Base-by-base conservation (phyloP, 2,888 invertebrate species). In the Mimas tiliae region DNA sequence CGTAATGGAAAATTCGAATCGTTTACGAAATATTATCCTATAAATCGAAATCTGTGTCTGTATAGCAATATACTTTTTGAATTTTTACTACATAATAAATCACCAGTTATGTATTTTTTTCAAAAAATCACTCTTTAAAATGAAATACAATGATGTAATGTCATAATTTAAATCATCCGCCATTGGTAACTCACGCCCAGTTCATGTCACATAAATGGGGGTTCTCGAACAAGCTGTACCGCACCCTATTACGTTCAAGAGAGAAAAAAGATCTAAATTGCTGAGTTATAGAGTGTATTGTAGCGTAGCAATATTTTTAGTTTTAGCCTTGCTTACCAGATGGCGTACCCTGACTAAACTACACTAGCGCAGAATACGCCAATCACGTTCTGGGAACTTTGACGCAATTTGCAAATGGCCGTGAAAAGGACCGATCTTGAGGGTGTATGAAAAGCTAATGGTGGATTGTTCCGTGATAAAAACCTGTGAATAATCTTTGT, bases 331-430 rank as follows among this genome's bases (percentile, higher is more conserved):
- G 42, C 33, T 66, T 81, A 78, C 77, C 72, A 93, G 93, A 84
- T 84, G 81, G 83, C 89, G 82, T 74, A 74, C 68, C 69, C 62
- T 70, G 68, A 70, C 71, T 75, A 76, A 82, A 88, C 84, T 83
- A 84, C 81, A 87, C 83, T 85, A 87, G 90, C 90, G 88, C 87
- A 87, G 82, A 83, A 82, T 79, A 79, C 76, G 84, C 94, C 94
- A 94, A 94, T 94, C 89, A 87, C 81, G 82, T 83, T 84, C 75
- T 80, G 87, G 87, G 84, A 86, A 88, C 86, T 94, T 94, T 93
- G 93, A 93, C 93, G 93, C 93, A 94, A 94, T 94, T 94, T 94
- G 94, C 94, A 94, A 94, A 94, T 94, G 94, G 94, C 93, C 93
- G 94, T 91, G 90, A 90, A 90, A 89, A 91, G 92, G 90, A 91